Evolutionary conservation across 2,797 vertebrate species (phyloP), one percentile per base, ranked within the genome.

Genomic region (Catharus ustulatus): DNA sequence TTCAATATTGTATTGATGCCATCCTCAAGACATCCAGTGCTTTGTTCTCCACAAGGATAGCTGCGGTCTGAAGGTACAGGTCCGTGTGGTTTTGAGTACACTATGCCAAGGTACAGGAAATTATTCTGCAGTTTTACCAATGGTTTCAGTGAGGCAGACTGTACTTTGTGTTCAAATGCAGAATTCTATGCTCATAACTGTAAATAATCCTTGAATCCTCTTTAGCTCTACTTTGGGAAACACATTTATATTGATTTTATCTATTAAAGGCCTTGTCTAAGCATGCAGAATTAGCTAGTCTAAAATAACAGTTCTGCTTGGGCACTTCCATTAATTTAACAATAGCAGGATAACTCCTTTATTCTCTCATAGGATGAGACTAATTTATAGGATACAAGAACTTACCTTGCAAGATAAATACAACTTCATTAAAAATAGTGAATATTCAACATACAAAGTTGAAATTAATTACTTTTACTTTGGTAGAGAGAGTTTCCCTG

Each of bases 1-100:
- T 93, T 94, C 94, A 79, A 13, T 80, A 75, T 72, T 93, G 67
- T 74, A 62, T 77, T 69, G 92, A 93, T 96, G 80, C 93, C 94
- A 94, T 95, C 87, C 74, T 97, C 83, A 82, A 93, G 73, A 88
- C 23, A 78, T 72, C 23, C 38, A 74, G 54, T 89, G 79, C 82
- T 75, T 96, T 74, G 79, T 45, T 76, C 87, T 96, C 95, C 73
- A 74, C 52, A 86, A 59, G 66, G 62, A 75, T 48, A 79, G 48
- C 67, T 87, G 36, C 57, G 66, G 52, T 62, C 84, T 93, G 84
- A 61, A 63, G 72, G 94, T 92, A 93, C 64, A 83, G 73, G 19
- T 36, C 34, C 2, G 11, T 36, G 2, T 66, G 80, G 79, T 84
- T 94, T 86, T 94, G 63, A 94, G 46, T 93, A 69, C 36, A 63